A percentile compares a stretch with the other conserved stretches of the same genome.
These are phyloP conservation scores for Hyposmocoma kahamanoa DNA, from an alignment of 1,140 invertebrate genomes.

Conservation along the genomic window DNA sequence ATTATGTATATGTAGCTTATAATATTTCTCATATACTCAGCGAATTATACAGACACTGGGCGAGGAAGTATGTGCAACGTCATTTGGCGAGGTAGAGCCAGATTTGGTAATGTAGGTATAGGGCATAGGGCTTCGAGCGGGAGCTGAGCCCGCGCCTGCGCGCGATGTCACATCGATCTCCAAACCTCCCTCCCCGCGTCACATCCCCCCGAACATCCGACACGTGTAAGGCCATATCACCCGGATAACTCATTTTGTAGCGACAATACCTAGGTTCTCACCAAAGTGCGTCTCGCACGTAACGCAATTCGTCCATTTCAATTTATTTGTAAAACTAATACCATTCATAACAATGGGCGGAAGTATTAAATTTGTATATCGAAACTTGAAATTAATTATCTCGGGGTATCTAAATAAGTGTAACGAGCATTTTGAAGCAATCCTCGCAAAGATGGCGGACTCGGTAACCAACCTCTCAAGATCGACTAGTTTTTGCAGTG, in stretches of 20 bases:
- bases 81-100: neutral
- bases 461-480: slow-evolving; percentile 17
- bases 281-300: too few relatives aligned
- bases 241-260: slow-evolving; percentile 38
- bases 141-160: slow-evolving; percentile 33
- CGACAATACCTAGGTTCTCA: neutral
- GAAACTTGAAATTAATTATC: neutral
- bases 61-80: too few relatives aligned
- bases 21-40: too few relatives aligned
- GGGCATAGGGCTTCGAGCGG: too few relatives aligned
- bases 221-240: slow-evolving; percentile 42
- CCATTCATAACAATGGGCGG: too few relatives aligned
- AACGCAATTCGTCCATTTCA: too few relatives aligned
- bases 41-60: too few relatives aligned
- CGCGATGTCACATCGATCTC: slow-evolving; percentile 44
- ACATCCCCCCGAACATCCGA: slow-evolving; percentile 25
- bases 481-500: slow-evolving; percentile 31
- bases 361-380: too few relatives aligned
- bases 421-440: neutral
- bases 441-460: slow-evolving; percentile 11
- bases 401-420: too few relatives aligned
- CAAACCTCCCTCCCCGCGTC: slow-evolving; percentile 21
- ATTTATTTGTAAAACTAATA: too few relatives aligned
- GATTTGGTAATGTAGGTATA: neutral
- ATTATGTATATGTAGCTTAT: too few relatives aligned